Conservation (phyloP, 2,797 vertebrate genomes). For the Anguilla marmorata region DNA sequence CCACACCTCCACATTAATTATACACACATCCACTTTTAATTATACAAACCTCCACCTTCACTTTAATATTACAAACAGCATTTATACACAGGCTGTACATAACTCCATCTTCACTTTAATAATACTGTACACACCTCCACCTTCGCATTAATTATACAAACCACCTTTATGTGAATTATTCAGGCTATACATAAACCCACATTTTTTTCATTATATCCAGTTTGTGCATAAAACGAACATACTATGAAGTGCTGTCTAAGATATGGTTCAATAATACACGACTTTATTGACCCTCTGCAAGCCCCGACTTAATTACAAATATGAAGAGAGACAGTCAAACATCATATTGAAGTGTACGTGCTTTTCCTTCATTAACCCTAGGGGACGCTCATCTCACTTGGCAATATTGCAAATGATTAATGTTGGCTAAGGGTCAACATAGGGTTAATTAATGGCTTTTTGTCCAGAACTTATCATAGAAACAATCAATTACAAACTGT, state of each 20-base stretch:
- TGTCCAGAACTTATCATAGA: neutral
- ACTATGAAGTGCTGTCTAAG: neutral
- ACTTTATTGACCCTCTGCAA: slow-evolving; percentile 10
- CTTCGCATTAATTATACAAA: neutral
- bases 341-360: neutral
- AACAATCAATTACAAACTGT: slow-evolving; percentile 5
- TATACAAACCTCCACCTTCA: slow-evolving; percentile 46
- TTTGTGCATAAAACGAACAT: slow-evolving; percentile 26
- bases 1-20: neutral
- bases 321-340: neutral
- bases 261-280: neutral
- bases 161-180: neutral
- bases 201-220: slow-evolving; percentile 51
- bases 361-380: neutral
- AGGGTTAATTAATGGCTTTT: slow-evolving; percentile 1
- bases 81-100: neutral
- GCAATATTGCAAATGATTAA: neutral
- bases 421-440: neutral
- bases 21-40: neutral
- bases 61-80: slow-evolving; percentile 15
- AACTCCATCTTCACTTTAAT: neutral
- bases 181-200: slow-evolving; percentile 51
- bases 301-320: neutral
- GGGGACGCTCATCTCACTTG: neutral
- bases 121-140: neutral